phyloP scores from a whole-genome alignment of 2,113 vertebrate species.

The Bubalus kerabau region DNA sequence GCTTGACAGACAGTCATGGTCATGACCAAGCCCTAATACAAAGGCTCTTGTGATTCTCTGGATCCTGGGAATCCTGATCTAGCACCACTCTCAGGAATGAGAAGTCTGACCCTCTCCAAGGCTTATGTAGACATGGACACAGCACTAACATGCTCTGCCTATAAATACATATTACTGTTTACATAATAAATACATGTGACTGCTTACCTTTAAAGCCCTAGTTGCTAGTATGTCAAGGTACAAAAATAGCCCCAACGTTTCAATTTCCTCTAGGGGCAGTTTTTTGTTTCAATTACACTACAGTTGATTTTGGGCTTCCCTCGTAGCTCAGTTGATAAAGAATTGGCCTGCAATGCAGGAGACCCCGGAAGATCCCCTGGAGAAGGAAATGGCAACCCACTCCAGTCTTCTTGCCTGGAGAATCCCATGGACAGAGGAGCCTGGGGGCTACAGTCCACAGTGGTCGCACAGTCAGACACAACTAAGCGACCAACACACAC shows the following conservation, averaged over 20 bases:
- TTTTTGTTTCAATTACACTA: background rate
- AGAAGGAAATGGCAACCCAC: background rate
- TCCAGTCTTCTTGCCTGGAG: background rate
- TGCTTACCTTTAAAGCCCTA: background rate
- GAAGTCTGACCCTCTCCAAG: background rate
- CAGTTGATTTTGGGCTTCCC: background rate
- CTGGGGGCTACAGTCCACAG: background rate
- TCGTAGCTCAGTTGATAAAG: background rate
- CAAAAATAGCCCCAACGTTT: background rate
- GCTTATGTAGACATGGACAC: background rate
- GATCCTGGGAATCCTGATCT: background rate
- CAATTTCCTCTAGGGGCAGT: background rate
- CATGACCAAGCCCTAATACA: background rate
- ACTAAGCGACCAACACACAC: background rate
- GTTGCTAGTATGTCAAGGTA: background rate
- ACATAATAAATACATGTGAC: background rate
- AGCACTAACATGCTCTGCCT: background rate
- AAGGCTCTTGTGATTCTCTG: background rate
- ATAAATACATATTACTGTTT: background rate
- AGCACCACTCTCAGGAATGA: background rate
- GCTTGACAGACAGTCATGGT: background rate
- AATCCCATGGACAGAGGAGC: background rate
- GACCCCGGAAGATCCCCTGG: background rate
- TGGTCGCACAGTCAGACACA: fast-evolving
- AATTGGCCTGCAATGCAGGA: background rate